These are phyloP conservation scores for Brachynemurus nebulosus DNA, from an alignment of 2,888 invertebrate genomes.

Conservation along the genomic window DNA sequence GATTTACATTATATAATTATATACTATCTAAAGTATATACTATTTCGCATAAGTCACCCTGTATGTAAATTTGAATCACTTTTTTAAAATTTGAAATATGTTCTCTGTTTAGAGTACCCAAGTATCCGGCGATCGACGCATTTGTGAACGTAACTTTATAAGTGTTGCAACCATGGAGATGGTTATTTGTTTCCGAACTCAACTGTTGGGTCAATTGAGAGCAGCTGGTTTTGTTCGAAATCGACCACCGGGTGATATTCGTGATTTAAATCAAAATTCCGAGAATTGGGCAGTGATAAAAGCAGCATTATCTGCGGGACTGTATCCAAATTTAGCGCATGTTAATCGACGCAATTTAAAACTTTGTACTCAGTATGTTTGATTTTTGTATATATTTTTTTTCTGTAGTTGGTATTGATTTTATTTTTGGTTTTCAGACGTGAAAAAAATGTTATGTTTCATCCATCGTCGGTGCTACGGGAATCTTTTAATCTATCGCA, in stretches of 20 bases:
- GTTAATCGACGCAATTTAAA: slow-evolving; percentile 48
- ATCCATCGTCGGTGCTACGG: slow-evolving; percentile 45
- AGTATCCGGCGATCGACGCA: slow-evolving; percentile 48
- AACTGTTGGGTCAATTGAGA: slow-evolving; percentile 67
- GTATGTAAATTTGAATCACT: neutral
- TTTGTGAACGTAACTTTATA: slow-evolving; percentile 63
- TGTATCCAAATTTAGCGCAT: slow-evolving; percentile 78
- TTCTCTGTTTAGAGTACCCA: neutral
- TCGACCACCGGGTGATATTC: slow-evolving; percentile 47
- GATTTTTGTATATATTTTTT: neutral
- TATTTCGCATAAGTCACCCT: too few relatives aligned
- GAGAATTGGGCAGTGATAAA: slow-evolving; percentile 86
- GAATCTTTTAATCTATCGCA: slow-evolving; percentile 25
- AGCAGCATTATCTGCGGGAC: slow-evolving; percentile 72
- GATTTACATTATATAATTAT: too few relatives aligned
- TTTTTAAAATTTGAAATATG: neutral
- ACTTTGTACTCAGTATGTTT: slow-evolving; percentile 29
- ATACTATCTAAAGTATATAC: too few relatives aligned
- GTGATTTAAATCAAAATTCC: slow-evolving; percentile 70
- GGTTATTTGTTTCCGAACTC: slow-evolving; percentile 71
- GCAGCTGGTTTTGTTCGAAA: slow-evolving; percentile 58
- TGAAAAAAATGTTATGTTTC: slow-evolving; percentile 45
- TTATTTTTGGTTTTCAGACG: slow-evolving; percentile 32
- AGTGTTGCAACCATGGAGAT: slow-evolving; percentile 79
- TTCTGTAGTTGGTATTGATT: too few relatives aligned